Percentiles rank a stretch among this genome's conserved stretches.
Conservation (phyloP, 2,113 vertebrate species). For the Ia io region DNA sequence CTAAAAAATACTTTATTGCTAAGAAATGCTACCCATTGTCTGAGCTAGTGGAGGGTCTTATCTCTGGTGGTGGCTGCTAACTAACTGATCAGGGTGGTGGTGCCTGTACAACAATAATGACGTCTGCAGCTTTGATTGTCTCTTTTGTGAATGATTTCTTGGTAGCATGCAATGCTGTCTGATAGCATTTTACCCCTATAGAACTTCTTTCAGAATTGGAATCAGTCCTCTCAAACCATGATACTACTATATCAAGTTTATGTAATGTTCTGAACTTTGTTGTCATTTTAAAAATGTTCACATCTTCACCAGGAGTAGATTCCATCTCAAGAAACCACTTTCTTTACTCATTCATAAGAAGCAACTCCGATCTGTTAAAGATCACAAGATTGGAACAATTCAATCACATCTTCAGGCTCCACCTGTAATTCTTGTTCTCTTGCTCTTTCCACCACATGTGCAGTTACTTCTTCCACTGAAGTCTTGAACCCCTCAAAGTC, state of each 20-base stretch:
- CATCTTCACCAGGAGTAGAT: background rate
- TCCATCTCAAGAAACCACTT: background rate
- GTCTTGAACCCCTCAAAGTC: background rate
- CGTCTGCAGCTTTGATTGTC: background rate
- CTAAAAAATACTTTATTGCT: background rate
- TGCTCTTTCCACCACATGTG: background rate
- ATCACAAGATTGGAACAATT: background rate
- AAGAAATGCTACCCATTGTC: background rate
- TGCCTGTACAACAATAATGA: background rate
- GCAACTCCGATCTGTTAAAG: background rate
- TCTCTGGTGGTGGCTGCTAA: background rate
- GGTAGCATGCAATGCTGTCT: too few relatives aligned
- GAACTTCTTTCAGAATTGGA: background rate
- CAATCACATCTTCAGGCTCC: background rate
- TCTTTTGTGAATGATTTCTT: background rate
- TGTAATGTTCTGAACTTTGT: background rate
- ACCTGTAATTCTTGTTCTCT: background rate
- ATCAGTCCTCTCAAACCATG: background rate
- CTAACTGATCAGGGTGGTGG: background rate
- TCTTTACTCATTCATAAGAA: background rate
- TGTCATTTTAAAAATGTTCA: background rate
- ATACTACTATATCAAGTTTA: background rate
- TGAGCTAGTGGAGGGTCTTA: background rate
- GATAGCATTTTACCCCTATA: background rate
- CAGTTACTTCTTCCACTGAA: background rate